Conservation (phyloP, 1,140 invertebrate genomes). For the Dreissena rostriformis region DNA sequence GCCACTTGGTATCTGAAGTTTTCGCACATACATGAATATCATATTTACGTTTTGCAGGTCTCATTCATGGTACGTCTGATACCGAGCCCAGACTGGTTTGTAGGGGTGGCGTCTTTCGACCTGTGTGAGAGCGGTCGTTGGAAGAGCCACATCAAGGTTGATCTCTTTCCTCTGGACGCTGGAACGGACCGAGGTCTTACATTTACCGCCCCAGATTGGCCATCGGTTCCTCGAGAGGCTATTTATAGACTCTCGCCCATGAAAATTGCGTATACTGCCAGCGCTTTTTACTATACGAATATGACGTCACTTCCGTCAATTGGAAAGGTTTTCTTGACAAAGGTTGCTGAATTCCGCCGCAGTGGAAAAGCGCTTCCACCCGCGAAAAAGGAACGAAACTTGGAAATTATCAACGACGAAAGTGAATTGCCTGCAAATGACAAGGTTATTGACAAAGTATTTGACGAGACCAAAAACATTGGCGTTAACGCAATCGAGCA, state of each 20-base stretch:
- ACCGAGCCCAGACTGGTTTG: constrained; percentile 77
- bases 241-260: constrained; percentile 66
- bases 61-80: constrained; percentile 73
- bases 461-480: constrained; percentile 13
- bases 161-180: constrained; percentile 70
- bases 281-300: constrained; percentile 71
- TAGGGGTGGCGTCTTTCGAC: constrained; percentile 68
- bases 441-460: constrained; percentile 19
- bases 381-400: constrained; percentile 14
- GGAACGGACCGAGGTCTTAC: constrained; percentile 74
- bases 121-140: constrained; percentile 70
- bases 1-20: too few relatives aligned
- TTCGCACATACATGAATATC: neutral
- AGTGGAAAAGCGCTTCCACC: constrained; percentile 38
- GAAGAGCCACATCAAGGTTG: constrained; percentile 59
- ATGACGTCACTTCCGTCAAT: constrained; percentile 63
- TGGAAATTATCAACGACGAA: constrained; percentile 18
- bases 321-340: constrained; percentile 59
- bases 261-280: constrained; percentile 69
- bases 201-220: constrained; percentile 75
- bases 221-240: constrained; percentile 60
- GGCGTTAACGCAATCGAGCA: constrained; percentile 17
- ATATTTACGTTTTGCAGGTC: constrained; percentile 59
- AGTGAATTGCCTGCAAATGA: neutral
- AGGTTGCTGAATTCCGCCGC: constrained; percentile 56